Evolutionary conservation across 2,113 vertebrate genomes (phyloP).

Genomic region (Lanius ludovicianus): DNA sequence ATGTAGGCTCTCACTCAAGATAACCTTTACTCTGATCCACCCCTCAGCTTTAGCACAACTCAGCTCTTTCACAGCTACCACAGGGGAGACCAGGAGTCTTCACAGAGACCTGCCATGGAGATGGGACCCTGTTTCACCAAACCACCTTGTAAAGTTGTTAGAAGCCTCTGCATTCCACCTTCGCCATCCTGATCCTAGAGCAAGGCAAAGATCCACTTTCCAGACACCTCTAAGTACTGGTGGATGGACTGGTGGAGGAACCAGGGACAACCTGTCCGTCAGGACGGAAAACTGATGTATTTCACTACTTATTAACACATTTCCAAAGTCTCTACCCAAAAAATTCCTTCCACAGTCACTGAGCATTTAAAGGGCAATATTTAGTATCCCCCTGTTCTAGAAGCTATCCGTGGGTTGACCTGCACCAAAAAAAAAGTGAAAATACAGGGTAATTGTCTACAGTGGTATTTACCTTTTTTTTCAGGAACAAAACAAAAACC

Average conservation of each 20-base stretch:
- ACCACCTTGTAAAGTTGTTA: background rate
- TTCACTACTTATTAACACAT: background rate
- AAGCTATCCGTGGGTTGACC: constrained; percentile 2
- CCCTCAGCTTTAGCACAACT: background rate
- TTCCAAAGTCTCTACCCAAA: background rate
- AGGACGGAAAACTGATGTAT: background rate
- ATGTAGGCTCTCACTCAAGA: accelerated
- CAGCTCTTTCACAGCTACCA: background rate
- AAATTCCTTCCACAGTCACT: background rate
- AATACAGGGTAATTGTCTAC: background rate
- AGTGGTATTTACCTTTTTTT: background rate
- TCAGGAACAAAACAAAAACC: background rate
- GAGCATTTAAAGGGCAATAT: background rate
- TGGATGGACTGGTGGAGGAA: background rate
- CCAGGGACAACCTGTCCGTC: background rate
- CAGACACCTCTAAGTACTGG: background rate
- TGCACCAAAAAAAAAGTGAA: constrained; percentile 25
- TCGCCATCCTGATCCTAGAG: accelerated
- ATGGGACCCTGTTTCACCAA: background rate
- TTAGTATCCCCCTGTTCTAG: background rate
- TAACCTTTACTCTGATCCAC: background rate
- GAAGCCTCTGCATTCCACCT: background rate
- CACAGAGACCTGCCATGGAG: background rate
- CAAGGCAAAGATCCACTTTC: background rate
- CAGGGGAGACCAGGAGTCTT: background rate